phyloP scores from a whole-genome alignment of 1,140 invertebrate species.

The Meloidogyne chitwoodi region DNA sequence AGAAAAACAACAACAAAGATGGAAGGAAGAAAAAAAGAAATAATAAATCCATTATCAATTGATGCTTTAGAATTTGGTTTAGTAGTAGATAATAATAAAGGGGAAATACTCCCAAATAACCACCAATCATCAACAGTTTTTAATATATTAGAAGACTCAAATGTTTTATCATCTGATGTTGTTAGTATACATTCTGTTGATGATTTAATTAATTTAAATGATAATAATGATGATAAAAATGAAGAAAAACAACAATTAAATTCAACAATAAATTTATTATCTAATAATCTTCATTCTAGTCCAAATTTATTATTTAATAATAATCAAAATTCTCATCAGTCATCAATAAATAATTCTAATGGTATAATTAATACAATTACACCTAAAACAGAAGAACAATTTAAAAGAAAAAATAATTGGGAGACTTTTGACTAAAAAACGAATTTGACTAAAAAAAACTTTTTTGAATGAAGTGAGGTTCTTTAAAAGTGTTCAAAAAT shows the following conservation, averaged over 20 bases:
- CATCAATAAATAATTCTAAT: background rate
- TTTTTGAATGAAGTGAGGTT: too few species aligned
- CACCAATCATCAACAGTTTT: too few species aligned
- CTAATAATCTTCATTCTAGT: constrained; percentile 14
- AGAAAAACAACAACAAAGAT: constrained; percentile 17
- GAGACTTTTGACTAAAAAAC: constrained; percentile 12
- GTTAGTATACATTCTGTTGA: constrained; percentile 28
- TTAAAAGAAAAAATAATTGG: constrained; percentile 10
- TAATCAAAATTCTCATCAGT: background rate
- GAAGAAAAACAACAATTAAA: background rate
- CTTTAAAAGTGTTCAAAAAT: too few species aligned
- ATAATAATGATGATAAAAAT: background rate
- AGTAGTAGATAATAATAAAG: constrained; percentile 23
- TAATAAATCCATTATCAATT: constrained; percentile 25
- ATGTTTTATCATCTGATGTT: constrained; percentile 19
- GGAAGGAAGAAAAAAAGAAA: constrained; percentile 23
- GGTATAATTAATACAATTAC: background rate
- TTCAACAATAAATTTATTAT: too few species aligned
- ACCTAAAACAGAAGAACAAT: background rate
- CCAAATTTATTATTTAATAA: constrained; percentile 5
- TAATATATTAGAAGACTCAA: too few species aligned
- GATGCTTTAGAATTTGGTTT: constrained; percentile 30
- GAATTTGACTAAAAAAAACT: too few species aligned
- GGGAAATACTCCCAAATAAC: background rate
- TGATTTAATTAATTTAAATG: constrained; percentile 28